phyloP scores from a whole-genome alignment of 2,888 invertebrate species.

The Nesidiocoris tenuis region DNA sequence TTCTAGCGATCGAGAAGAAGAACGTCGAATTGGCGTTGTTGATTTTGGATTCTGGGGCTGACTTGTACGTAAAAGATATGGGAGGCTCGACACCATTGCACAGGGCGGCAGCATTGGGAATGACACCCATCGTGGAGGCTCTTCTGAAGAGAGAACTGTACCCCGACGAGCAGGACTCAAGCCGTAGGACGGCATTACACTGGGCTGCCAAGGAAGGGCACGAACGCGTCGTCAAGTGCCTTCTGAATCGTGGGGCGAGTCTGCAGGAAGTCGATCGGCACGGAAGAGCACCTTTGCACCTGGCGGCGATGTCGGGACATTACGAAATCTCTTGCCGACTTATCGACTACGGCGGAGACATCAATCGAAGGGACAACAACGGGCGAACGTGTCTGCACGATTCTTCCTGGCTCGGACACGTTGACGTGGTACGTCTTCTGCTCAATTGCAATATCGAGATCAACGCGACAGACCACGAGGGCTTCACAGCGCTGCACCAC shows the following conservation, averaged over 20 bases:
- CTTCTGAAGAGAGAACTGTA: slow-evolving; percentile 7
- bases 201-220: slow-evolving; percentile 23
- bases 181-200: slow-evolving; percentile 15
- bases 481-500: slow-evolving; percentile 25
- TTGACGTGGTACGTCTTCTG: slow-evolving; percentile 14
- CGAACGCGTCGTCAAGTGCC: slow-evolving; percentile 3
- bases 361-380: slow-evolving; percentile 20
- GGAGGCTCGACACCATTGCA: slow-evolving; percentile 26
- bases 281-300: slow-evolving; percentile 27
- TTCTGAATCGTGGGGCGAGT: slow-evolving; percentile 9
- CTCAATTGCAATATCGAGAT: slow-evolving; percentile 17
- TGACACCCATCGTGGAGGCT: slow-evolving; percentile 2
- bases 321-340: not conserved
- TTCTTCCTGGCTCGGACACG: slow-evolving; percentile 33
- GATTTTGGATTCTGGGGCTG: slow-evolving; percentile 10
- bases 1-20: slow-evolving; percentile 17
- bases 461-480: slow-evolving; percentile 18
- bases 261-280: slow-evolving; percentile 10
- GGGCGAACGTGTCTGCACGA: slow-evolving; percentile 27
- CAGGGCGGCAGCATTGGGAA: slow-evolving; percentile 16
- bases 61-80: slow-evolving; percentile 1
- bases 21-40: slow-evolving; percentile 17
- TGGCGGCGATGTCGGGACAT: slow-evolving; percentile 18
- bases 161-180: slow-evolving; percentile 9
- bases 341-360: slow-evolving; percentile 21